phyloP scores from a whole-genome alignment of 2,797 vertebrate species.

The Nothura maculosa region DNA sequence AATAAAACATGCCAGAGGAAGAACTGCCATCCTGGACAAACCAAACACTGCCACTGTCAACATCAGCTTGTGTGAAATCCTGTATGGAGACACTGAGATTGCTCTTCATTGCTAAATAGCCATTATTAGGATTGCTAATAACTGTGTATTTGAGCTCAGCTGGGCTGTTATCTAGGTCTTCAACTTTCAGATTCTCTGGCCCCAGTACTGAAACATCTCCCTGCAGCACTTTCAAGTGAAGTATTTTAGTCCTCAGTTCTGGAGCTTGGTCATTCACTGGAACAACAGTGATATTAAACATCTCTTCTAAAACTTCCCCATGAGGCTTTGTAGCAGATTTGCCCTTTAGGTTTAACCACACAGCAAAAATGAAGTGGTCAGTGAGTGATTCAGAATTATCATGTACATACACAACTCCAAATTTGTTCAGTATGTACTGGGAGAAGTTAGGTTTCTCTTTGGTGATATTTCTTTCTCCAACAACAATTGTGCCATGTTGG shows the following conservation, averaged over 20 bases:
- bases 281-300: constrained; percentile 88
- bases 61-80: constrained; percentile 90
- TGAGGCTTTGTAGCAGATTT: constrained; percentile 82
- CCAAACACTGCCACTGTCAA: constrained; percentile 84
- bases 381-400: constrained; percentile 89
- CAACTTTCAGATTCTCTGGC: constrained; percentile 86
- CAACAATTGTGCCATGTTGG: constrained; percentile 85
- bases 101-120: constrained; percentile 86
- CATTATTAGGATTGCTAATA: constrained; percentile 89
- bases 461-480: constrained; percentile 90
- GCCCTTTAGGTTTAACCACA: constrained; percentile 89
- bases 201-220: constrained; percentile 82
- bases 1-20: constrained; percentile 91
- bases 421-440: constrained; percentile 89
- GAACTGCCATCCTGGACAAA: constrained; percentile 91
- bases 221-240: constrained; percentile 86
- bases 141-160: constrained; percentile 88
- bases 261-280: constrained; percentile 91
- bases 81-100: constrained; percentile 79
- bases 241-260: constrained; percentile 90
- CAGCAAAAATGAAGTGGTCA: constrained; percentile 88
- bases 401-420: constrained; percentile 89
- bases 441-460: constrained; percentile 92
- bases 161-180: constrained; percentile 89
- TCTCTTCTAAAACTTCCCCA: constrained; percentile 84